Evolutionary conservation across 2,797 vertebrate species (phyloP).

Genomic region (Dipus sagitta): DNA sequence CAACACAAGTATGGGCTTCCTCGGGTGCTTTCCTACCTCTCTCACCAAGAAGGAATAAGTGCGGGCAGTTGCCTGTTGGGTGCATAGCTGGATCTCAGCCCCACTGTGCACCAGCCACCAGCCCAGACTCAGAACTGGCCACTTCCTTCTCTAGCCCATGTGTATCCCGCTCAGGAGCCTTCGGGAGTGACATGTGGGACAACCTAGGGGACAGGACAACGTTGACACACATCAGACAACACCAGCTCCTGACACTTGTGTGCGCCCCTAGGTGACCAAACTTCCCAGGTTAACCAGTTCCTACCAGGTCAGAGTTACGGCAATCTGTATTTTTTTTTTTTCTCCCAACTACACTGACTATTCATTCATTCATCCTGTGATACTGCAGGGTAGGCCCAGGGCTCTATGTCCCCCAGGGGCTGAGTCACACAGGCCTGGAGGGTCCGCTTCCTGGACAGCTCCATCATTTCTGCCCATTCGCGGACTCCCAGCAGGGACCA

Average conservation of each 20-base stretch:
- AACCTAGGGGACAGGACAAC: background rate
- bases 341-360: background rate
- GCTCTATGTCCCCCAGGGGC: background rate
- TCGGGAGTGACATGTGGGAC: too few relatives aligned
- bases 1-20: background rate
- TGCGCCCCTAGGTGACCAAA: background rate
- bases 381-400: too few relatives aligned
- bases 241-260: background rate
- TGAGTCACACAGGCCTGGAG: background rate
- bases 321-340: background rate
- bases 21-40: background rate
- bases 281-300: conserved; percentile 19
- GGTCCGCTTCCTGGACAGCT: background rate
- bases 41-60: background rate
- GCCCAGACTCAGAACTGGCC: background rate
- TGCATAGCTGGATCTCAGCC: background rate
- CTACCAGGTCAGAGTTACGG: background rate
- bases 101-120: background rate
- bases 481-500: background rate
- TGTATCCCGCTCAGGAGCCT: background rate
- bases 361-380: background rate
- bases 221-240: background rate
- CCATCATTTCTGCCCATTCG: background rate
- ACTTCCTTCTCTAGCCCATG: background rate
- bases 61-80: background rate